Conservation (phyloP, 1,140 invertebrate genomes). For the Pristionchus pacificus region DNA sequence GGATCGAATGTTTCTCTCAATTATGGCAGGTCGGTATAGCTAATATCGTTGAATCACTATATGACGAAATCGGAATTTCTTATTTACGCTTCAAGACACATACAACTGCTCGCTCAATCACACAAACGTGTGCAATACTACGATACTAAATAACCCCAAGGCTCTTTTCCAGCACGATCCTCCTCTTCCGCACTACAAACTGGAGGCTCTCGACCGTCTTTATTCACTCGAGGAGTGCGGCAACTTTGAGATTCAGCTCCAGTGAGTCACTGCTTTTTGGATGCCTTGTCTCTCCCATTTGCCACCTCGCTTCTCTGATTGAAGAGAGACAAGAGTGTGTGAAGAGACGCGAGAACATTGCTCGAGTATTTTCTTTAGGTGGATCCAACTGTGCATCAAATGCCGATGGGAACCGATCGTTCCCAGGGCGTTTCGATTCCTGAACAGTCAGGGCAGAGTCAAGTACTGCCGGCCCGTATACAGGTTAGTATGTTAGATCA, state of each 20-base stretch:
- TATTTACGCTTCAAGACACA: no score
- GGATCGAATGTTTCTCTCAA: conserved; percentile 70
- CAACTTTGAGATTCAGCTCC: conserved; percentile 54
- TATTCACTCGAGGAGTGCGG: conserved; percentile 67
- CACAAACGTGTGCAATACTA: no score
- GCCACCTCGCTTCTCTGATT: no score
- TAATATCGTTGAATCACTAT: no score
- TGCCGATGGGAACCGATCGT: conserved; percentile 69
- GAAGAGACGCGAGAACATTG: no score
- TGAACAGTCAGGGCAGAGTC: conserved; percentile 79
- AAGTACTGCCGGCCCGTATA: conserved; percentile 83
- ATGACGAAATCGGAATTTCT: no score
- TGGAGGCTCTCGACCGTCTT: conserved; percentile 64
- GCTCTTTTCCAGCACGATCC: conserved; percentile 25
- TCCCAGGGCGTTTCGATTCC: conserved; percentile 69
- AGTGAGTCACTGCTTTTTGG: no score
- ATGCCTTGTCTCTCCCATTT: no score
- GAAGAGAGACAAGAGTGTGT: no score
- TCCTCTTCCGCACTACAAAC: conserved; percentile 33
- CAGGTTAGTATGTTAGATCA: no score
- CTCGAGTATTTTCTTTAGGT: conserved; percentile 58
- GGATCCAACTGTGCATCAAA: conserved; percentile 74
- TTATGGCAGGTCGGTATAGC: conserved; percentile 63
- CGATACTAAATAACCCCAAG: background rate
- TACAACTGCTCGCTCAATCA: no score